Evolutionary conservation across 1,140 invertebrate species (phyloP).

Genomic region (Drosophila mauritiana): DNA sequence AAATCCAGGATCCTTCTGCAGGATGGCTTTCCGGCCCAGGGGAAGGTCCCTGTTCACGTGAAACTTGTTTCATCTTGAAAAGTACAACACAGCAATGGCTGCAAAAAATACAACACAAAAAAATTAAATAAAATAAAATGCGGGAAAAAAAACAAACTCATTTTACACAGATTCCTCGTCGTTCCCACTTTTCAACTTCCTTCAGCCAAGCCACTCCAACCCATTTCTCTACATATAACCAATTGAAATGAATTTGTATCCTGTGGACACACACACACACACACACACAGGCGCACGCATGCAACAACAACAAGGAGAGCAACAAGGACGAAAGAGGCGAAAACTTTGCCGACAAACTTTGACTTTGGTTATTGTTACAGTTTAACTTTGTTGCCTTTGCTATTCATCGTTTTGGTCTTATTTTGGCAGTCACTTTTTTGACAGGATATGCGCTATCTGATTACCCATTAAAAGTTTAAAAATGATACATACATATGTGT

Average conservation of each 20-base stretch:
- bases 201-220: conserved; percentile 18
- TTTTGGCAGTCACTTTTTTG: conserved; percentile 18
- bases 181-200: conserved; percentile 20
- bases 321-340: conserved; percentile 45
- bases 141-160: conserved; percentile 31
- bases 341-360: conserved; percentile 82
- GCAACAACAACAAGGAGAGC: conserved; percentile 20
- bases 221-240: conserved; percentile 51
- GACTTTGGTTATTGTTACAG: conserved; percentile 82
- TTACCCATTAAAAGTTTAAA: conserved; percentile 18
- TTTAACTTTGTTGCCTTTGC: conserved; percentile 74
- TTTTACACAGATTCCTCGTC: conserved; percentile 50
- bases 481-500: not conserved
- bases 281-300: conserved; percentile 17
- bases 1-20: conserved; percentile 28
- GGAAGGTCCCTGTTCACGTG: conserved; percentile 16
- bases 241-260: conserved; percentile 82
- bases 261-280: conserved; percentile 56
- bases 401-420: conserved; percentile 42
- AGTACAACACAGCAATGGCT: conserved; percentile 45
- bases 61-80: conserved; percentile 64
- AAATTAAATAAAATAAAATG: conserved; percentile 13
- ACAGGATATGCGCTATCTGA: conserved; percentile 30
- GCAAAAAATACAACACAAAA: conserved; percentile 1
- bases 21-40: conserved; percentile 11